Evolutionary conservation across 2,888 invertebrate species (phyloP), one percentile per base, ranked within the genome.

Genomic region (Eucriotettix oculatus): DNA sequence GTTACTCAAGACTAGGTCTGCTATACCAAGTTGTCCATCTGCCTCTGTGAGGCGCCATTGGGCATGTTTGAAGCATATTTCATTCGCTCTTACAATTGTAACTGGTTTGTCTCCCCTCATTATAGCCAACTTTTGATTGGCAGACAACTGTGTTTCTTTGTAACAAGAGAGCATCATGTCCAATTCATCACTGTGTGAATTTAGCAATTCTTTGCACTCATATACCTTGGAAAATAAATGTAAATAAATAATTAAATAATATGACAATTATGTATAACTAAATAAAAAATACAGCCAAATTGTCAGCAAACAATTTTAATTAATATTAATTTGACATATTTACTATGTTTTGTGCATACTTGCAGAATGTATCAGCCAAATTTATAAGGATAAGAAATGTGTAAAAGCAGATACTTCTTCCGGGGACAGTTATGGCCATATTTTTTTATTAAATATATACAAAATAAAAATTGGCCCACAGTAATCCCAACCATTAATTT

Each of bases 21-120:
- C 93, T 65, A 99, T 93, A 62, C 97, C 97, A 59, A 98, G 85
- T 74, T 97, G 98, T 0, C 99, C 99, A 75, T 99, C 98, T 0
- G 90, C 87, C 72, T 99, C 97, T 0, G 98, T 99, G 65, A 99
- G 81, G 52, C 97, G 76, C 99, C 99, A 99, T 69, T 94, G 90
- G 9, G 98, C 98, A 69, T 94, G 91, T 74, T 97, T 96, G 75
- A 99, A 99, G 74, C 95, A 98, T 68, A 99, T 97, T 77, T 98
- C 93, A 67, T 89, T 90, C 1, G 87, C 84, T 44, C 95, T 79
- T 41, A 92, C 89, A 29, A 76, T 70, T 58, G 87, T 85, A 41
- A 87, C 81, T 5, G 85, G 83, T 68, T 85, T 85, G 70, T 87
- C 82, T 48, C 81, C 82, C 14, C 82, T 73, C 57, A 83, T 81